Evolutionary conservation across 2,888 invertebrate species (phyloP).

Genomic region (Hymenopus coronatus): DNA sequence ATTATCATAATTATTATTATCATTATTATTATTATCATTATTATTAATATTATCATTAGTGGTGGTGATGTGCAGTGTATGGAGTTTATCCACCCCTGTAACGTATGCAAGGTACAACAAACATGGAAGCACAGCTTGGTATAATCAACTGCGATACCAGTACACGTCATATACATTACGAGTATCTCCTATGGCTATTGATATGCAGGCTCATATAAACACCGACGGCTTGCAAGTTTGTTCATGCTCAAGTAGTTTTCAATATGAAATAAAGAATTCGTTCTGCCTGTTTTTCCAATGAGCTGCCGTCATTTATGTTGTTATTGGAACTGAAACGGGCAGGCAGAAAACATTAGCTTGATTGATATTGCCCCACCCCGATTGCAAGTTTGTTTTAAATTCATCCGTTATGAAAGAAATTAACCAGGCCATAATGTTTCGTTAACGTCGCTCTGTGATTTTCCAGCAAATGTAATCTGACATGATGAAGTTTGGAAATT

Average conservation of each 20-base stretch:
- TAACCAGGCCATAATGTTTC: neutral
- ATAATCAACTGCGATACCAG: no score
- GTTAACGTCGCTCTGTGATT: neutral
- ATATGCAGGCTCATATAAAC: no score
- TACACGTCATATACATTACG: no score
- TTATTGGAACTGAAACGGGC: neutral
- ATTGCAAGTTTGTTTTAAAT: neutral
- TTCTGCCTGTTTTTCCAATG: neutral
- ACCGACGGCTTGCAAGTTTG: no score
- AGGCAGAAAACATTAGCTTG: neutral
- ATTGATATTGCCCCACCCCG: neutral
- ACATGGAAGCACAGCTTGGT: no score
- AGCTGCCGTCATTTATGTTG: neutral
- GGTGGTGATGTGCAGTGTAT: no score
- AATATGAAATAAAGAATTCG: neutral
- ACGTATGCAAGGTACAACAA: no score
- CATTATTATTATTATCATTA: no score
- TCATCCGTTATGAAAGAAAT: neutral
- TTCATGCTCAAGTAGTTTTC: neutral
- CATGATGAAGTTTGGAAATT: neutral
- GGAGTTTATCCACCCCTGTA: no score
- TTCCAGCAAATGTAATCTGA: neutral
- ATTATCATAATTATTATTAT: no score
- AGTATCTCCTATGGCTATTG: no score
- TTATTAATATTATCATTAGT: no score